phyloP scores from a whole-genome alignment of 1,140 invertebrate genomes.

The Pseudomyrmex flavicornis region DNA sequence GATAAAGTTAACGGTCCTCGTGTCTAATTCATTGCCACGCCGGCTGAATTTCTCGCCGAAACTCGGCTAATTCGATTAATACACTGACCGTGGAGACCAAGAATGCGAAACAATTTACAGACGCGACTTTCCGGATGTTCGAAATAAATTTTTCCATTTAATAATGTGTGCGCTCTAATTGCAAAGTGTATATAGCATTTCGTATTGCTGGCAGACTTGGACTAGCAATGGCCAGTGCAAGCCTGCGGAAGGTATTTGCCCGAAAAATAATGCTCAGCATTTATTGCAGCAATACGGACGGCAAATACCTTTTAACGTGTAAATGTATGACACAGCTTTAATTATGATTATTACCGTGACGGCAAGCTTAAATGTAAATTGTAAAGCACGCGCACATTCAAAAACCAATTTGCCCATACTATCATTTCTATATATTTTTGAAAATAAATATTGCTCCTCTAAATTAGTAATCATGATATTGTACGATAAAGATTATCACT shows the following conservation, averaged over 20 bases:
- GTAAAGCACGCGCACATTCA: background rate
- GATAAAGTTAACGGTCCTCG: background rate
- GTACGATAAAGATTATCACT: no score
- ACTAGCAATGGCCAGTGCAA: conserved; percentile 18
- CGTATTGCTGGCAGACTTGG: conserved; percentile 25
- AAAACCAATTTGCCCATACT: background rate
- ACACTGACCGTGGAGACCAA: conserved; percentile 30
- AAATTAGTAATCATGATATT: background rate
- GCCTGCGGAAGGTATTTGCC: conserved; percentile 3
- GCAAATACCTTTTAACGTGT: conserved; percentile 7
- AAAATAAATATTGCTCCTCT: background rate
- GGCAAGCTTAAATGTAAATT: background rate
- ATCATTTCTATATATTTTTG: background rate
- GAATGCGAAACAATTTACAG: conserved; percentile 71
- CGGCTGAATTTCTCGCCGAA: conserved; percentile 53
- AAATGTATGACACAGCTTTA: conserved; percentile 8
- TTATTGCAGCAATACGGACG: conserved; percentile 23
- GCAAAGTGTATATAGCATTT: conserved; percentile 23
- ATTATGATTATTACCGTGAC: conserved; percentile 26
- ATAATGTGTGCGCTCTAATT: conserved; percentile 67
- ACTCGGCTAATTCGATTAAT: conserved; percentile 66
- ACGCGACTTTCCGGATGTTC: conserved; percentile 51
- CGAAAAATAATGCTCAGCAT: conserved; percentile 42
- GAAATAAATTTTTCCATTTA: conserved; percentile 68
- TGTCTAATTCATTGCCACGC: conserved; percentile 57